Evolutionary conservation across 1,140 invertebrate genomes (phyloP).

Genomic region (Eciton burchellii): DNA sequence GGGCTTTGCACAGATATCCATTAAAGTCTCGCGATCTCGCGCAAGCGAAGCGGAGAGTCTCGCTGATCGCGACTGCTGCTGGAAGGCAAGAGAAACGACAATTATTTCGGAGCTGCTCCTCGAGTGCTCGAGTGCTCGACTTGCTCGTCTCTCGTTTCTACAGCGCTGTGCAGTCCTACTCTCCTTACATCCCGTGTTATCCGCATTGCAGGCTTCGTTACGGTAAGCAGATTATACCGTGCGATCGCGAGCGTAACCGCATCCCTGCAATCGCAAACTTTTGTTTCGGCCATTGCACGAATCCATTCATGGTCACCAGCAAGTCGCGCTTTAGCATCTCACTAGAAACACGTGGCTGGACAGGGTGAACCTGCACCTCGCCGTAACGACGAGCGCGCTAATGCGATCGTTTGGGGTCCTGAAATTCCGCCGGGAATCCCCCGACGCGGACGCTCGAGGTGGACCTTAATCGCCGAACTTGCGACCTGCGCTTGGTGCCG

Average conservation of each 20-base stretch:
- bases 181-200: slow-evolving; percentile 7
- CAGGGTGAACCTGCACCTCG: slow-evolving; percentile 54
- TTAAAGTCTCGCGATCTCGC: too few relatives aligned
- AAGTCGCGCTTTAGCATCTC: slow-evolving; percentile 64
- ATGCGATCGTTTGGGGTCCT: slow-evolving; percentile 24
- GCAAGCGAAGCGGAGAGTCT: too few relatives aligned
- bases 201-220: slow-evolving; percentile 23
- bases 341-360: slow-evolving; percentile 4
- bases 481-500: not conserved
- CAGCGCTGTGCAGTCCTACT: slow-evolving; percentile 5
- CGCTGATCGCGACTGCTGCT: too few relatives aligned
- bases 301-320: slow-evolving; percentile 67
- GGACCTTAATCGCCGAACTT: slow-evolving; percentile 22
- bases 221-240: slow-evolving; percentile 14
- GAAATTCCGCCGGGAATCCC: slow-evolving; percentile 10
- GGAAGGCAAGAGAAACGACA: too few relatives aligned
- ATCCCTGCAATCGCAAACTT: too few relatives aligned
- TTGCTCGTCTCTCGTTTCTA: not conserved
- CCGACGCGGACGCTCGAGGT: not conserved
- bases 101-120: too few relatives aligned
- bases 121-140: too few relatives aligned
- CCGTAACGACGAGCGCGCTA: slow-evolving; percentile 43
- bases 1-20: too few relatives aligned
- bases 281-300: slow-evolving; percentile 32
- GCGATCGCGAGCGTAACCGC: too few relatives aligned